Conservation (phyloP, 2,113 vertebrate genomes). For the Ceratotherium simum region DNA sequence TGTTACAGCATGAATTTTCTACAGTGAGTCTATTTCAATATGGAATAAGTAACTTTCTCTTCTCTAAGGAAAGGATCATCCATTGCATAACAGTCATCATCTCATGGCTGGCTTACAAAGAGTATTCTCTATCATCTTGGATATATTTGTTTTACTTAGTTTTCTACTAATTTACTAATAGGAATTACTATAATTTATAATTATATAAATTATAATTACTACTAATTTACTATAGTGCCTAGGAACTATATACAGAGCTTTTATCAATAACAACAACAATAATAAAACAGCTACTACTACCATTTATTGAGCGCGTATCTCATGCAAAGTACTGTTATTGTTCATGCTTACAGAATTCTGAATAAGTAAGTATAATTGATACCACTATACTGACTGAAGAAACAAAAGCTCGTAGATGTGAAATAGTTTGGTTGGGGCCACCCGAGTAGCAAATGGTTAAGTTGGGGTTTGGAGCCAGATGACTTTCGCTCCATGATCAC, state of each 20-base stretch:
- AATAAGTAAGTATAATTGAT: neutral
- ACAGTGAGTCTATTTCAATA: constrained; percentile 32
- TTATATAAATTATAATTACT: neutral
- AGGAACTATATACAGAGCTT: neutral
- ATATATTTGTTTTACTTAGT: neutral
- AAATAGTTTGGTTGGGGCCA: neutral
- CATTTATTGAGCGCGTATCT: neutral
- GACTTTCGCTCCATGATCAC: neutral
- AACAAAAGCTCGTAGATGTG: neutral
- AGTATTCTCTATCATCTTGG: neutral
- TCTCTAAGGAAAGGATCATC: neutral
- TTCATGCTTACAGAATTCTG: neutral
- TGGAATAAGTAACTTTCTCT: constrained; percentile 52
- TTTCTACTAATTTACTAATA: neutral
- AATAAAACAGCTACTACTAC: neutral
- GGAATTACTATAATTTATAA: neutral
- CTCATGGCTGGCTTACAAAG: neutral
- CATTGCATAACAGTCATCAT: neutral
- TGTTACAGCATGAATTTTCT: neutral
- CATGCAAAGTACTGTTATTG: neutral
- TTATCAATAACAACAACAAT: neutral
- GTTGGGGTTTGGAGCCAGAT: neutral
- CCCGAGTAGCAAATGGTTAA: neutral
- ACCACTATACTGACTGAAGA: neutral
- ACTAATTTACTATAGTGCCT: neutral